A percentile compares a stretch with the other conserved stretches of the same genome.
Evolutionary conservation across 2,888 invertebrate species (phyloP).

Genomic region (Augiades crinisus): DNA sequence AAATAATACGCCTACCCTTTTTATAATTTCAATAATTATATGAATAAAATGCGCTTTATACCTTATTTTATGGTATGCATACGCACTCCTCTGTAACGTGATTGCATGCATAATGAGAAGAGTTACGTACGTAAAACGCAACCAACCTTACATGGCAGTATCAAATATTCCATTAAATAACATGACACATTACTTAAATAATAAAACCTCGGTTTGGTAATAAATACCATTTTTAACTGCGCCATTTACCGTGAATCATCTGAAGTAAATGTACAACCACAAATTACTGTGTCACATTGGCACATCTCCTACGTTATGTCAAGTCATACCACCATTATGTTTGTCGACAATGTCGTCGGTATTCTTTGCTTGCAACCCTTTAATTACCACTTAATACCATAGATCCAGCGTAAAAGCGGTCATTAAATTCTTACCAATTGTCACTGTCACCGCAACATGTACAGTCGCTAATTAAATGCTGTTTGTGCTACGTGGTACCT

Average conservation of each 20-base stretch:
- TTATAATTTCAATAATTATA: too few species aligned
- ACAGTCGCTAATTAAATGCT: conserved; percentile 10
- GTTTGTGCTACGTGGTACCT: conserved; percentile 9
- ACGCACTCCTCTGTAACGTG: conserved; percentile 1
- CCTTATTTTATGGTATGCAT: conserved; percentile 1
- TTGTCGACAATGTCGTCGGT: not conserved
- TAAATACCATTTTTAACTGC: not conserved
- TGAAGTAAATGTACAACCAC: not conserved
- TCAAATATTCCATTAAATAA: not conserved
- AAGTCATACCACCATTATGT: not conserved
- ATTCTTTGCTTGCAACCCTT: conserved; percentile 1
- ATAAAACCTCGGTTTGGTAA: not conserved
- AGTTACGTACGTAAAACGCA: not conserved
- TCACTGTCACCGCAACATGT: conserved; percentile 11
- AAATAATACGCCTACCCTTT: too few species aligned
- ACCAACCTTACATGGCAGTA: not conserved
- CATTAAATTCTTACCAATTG: conserved; percentile 21
- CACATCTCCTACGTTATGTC: not conserved
- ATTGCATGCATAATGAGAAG: not conserved
- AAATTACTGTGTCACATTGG: not conserved
- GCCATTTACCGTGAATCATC: not conserved
- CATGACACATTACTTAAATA: not conserved
- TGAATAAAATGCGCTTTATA: too few species aligned
- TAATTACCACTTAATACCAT: not conserved
- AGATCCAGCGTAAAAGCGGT: not conserved